Evolutionary conservation across 2,797 vertebrate species (phyloP).

Genomic region (Chelonia mydas): DNA sequence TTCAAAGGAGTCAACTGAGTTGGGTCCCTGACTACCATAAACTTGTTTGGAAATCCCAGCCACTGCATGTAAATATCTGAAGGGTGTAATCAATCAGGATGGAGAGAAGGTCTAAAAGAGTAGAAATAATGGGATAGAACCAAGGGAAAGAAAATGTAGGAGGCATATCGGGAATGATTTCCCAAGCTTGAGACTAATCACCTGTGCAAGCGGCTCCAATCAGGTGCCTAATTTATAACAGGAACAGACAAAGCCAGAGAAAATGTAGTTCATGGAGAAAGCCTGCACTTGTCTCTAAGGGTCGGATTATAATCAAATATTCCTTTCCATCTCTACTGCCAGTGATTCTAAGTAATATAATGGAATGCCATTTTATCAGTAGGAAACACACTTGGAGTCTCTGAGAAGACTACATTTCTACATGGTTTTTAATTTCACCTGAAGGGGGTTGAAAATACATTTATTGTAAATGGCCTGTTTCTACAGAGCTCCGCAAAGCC

Average conservation of each 20-base stretch:
- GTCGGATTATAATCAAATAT: not conserved
- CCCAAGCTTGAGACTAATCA: rapidly evolving
- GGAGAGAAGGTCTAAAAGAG: not conserved
- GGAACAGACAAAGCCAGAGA: not conserved
- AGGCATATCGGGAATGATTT: not conserved
- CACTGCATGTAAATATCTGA: not conserved
- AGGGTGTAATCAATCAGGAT: rapidly evolving
- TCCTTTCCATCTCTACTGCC: not conserved
- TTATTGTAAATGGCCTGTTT: not conserved
- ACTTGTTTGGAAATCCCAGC: not conserved
- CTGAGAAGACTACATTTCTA: not conserved
- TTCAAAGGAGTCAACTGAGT: not conserved
- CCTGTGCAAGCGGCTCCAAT: not conserved
- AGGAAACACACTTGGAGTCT: not conserved
- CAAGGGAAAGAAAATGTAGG: not conserved
- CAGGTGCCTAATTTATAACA: not conserved
- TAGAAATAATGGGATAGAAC: not conserved
- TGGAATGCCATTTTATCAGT: not conserved
- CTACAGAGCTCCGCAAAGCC: not conserved
- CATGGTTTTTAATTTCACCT: not conserved
- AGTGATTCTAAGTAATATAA: not conserved
- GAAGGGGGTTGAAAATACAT: not conserved
- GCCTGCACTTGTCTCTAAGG: not conserved
- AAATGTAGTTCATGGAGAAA: not conserved
- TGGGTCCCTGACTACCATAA: not conserved